Evolutionary conservation across 2,888 invertebrate species (phyloP), one percentile per base, ranked within the genome.

Genomic region (Mycalesis mineus): DNA sequence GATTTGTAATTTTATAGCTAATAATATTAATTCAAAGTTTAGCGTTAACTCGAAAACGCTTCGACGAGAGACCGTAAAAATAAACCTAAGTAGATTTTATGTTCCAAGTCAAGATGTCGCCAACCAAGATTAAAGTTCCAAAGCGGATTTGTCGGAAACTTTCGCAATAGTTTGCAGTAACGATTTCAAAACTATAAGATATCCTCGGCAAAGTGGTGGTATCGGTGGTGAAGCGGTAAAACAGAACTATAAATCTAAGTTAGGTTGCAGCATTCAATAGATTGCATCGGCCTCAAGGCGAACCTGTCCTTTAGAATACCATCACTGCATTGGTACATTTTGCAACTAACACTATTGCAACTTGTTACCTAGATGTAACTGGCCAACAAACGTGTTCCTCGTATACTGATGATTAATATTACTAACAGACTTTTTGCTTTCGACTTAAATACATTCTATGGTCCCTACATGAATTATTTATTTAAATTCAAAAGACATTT

Each of bases 281-380:
- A 66, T 61, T 64, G 64, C 66, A 64, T 61, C 63, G 62, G 57
- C 58, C 63, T 62, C 66, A 67, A 67, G 66, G 66, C 64, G 58
- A 67, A 64, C 66, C 44, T 64, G 66, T 67, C 65, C 64, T 64
- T 60, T 64, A 65, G 57, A 65, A 65, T 63, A 67, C 62, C 67
- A 64, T 67, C 67, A 62, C 61, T 62, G 59, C 63, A 65, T 61
- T 52, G 59, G 58, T 51, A 62, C 58, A 55, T 63, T 57, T 60
- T 53, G 60, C 55, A 62, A 62, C 60, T 17, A 48, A 36, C 52
- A 40, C 48, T 60, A 62, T 50, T 55, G 55, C 50, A 58, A 47
- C 47, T 60, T 55, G 55, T 53, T 52, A 48, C 22, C 29, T 53
- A 17, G 31, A 36, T 50, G 47, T 33, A 55, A 58, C 58, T 22